Base-by-base conservation (phyloP, 2,888 invertebrate genomes). In the Drosophila helvetica region DNA sequence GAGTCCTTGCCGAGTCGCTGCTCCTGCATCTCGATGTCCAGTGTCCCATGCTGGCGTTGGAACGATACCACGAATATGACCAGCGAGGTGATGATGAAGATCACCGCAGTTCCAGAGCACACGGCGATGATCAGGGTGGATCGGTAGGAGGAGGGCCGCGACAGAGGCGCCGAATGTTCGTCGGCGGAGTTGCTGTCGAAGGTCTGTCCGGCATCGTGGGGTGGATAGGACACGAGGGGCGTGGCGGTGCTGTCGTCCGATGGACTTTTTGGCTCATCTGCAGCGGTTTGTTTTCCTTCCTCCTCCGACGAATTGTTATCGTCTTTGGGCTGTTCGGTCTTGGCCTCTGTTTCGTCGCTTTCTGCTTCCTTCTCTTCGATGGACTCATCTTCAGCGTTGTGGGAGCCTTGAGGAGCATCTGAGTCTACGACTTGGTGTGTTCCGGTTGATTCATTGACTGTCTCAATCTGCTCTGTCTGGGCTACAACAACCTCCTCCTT, bases 1-100 rank as follows among this genome's bases (percentile, higher is more conserved):
- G 87, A 72, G 50, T 91, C 91, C 74, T 91, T 91, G 38, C 90
- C 91, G 59, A 89, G 77, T 0, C 80, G 89, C 51, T 90, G 90
- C 53, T 91, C 91, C 63, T 91, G 91, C 89, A 91, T 89, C 76
- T 91, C 91, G 46, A 91, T 91, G 58, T 91, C 90, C 25, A 91
- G 71, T 3, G 91, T 90, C 22, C 91, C 91, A 33, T 84, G 87
- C 50, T 91, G 91, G 4, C 89, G 80, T 71, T 91, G 91, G 59
- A 90, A 91, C 0, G 90, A 89, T 27, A 90, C 78, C 3, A 90
- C 77, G 18, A 90, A 90, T 17, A 90, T 90, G 0, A 84, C 79
- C 58, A 91, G 58, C 2, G 90, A 90, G 46, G 83, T 75, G 17
- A 90, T 66, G 10, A 91, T 80, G 43, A 91, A 91, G 12, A 91